Evolutionary conservation across 1,140 invertebrate species (phyloP).

Genomic region (Neodiprion lecontei): DNA sequence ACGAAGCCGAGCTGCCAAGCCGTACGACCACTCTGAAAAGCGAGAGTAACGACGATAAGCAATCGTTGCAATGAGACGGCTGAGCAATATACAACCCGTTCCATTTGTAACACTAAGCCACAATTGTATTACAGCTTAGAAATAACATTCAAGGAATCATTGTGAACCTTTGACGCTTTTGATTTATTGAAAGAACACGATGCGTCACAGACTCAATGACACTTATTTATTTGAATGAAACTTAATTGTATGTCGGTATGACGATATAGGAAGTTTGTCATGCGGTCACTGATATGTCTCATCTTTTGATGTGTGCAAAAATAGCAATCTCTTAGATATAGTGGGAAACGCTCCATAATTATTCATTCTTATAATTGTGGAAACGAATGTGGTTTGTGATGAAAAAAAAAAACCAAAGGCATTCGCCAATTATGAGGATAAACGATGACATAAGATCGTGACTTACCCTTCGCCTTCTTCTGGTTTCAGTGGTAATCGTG

Average conservation of each 20-base stretch:
- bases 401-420: conserved; percentile 8
- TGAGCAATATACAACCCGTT: no score
- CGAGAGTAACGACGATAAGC: conserved; percentile 14
- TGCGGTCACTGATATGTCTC: no score
- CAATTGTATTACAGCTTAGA: conserved; percentile 2
- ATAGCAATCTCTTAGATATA: not conserved
- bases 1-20: conserved; percentile 76
- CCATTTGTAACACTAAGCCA: no score
- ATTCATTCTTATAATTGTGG: not conserved
- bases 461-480: conserved; percentile 85
- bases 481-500: conserved; percentile 79
- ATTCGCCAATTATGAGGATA: conserved; percentile 16
- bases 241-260: no score
- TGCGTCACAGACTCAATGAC: conserved; percentile 21
- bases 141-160: conserved; percentile 23
- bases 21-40: conserved; percentile 78
- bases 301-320: not conserved
- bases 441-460: conserved; percentile 12
- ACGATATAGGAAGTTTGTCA: no score
- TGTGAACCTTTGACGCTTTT: conserved; percentile 10
- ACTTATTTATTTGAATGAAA: not conserved
- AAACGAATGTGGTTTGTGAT: not conserved
- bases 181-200: conserved; percentile 19
- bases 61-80: not conserved
- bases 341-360: not conserved